Evolutionary conservation across 2,113 vertebrate species (phyloP).

Genomic region (Oryzias javanicus): DNA sequence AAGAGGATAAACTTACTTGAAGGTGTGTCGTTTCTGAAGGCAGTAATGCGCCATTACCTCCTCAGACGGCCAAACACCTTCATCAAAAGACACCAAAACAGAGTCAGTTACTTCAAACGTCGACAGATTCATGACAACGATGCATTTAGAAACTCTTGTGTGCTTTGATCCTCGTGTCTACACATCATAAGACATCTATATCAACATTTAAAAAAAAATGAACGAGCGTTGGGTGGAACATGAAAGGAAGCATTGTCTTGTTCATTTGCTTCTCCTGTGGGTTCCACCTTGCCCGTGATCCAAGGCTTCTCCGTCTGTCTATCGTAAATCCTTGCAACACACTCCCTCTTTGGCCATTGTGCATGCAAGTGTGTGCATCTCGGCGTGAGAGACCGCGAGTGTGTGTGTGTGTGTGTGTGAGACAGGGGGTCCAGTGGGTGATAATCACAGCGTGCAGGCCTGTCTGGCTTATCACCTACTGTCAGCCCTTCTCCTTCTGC

Average conservation of each 20-base stretch:
- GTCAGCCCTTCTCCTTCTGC: conserved; percentile 98
- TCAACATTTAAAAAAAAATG: conserved; percentile 34
- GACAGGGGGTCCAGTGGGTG: conserved; percentile 76
- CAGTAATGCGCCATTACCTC: conserved; percentile 97
- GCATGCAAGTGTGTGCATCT: conserved; percentile 53
- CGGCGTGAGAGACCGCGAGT: conserved; percentile 36
- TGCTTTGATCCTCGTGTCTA: conserved; percentile 31
- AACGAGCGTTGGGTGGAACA: conserved; percentile 39
- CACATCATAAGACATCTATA: conserved; percentile 39
- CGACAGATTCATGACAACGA: conserved; percentile 13
- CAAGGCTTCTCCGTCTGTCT: conserved; percentile 63
- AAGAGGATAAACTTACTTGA: conserved; percentile 82
- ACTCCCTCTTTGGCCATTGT: conserved; percentile 53
- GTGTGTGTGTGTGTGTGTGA: conserved; percentile 27
- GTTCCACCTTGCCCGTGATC: conserved; percentile 68
- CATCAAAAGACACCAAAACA: conserved; percentile 22
- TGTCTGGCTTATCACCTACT: conserved; percentile 98
- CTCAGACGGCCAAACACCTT: conserved; percentile 97
- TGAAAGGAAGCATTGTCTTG: conserved; percentile 58
- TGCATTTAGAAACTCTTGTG: conserved; percentile 9
- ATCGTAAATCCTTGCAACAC: conserved; percentile 67
- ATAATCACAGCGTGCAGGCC: conserved; percentile 84
- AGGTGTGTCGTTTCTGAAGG: conserved; percentile 85
- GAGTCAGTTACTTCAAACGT: conserved; percentile 1
- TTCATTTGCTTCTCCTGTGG: conserved; percentile 63